Evolutionary conservation across 2,888 invertebrate genomes (phyloP), one percentile per base, ranked within the genome.

Genomic region (Leptinotarsa tumamoca): DNA sequence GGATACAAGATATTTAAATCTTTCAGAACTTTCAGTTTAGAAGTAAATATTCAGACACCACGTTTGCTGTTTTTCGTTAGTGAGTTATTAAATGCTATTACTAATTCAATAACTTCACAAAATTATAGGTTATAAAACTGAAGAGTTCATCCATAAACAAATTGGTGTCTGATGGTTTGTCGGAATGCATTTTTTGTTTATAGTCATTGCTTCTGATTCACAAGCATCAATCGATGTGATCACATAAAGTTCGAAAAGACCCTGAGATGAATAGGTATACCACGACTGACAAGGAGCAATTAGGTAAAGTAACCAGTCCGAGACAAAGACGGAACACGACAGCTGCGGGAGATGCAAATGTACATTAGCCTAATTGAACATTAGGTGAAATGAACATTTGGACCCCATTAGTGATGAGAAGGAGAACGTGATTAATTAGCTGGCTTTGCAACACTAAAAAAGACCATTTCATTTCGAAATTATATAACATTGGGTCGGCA

Each of bases 331-430:
- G 82, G 58, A 56, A 33, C 51, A 85, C 83, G 80, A 82, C 81
- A 81, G 73, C 80, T 80, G 82, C 83, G 83, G 84, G 86, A 87
- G 87, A 87, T 87, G 88, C 86, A 87, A 89, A 89, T 88, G 87
- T 88, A 88, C 89, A 89, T 89, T 89, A 89, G 87, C 86, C 87
- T 89, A 89, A 89, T 89, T 89, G 89, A 89, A 89, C 89, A 89
- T 89, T 89, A 89, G 88, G 87, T 88, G 87, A 88, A 89, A 88
- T 88, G 88, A 88, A 87, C 88, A 87, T 87, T 88, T 87, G 87
- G 87, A 87, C 86, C 87, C 87, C 88, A 88, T 88, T 88, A 87
- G 87, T 84, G 87, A 87, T 87, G 86, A 87, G 83, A 80, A 84
- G 84, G 84, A 85, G 84, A 84, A 85, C 86, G 86, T 88, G 87